Base-by-base conservation (phyloP, 2,888 invertebrate species). In the Tenthredo livida region DNA sequence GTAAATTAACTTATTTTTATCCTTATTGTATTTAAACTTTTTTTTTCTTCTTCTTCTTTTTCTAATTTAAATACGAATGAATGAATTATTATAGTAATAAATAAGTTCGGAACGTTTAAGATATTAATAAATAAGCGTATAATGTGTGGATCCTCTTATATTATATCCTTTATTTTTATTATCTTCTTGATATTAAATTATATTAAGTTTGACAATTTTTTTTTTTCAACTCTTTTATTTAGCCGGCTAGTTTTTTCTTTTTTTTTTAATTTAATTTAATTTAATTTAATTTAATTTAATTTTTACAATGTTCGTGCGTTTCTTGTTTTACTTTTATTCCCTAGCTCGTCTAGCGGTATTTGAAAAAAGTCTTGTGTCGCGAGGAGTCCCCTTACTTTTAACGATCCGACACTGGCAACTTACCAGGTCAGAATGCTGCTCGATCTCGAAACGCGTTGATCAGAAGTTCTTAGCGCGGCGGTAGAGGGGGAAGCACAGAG, bases 381-480 rank as follows among this genome's bases (percentile, higher is more conserved):
- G 67, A 65, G 84, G 84, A 72, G 84, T 6, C 84, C 85, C 85
- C 86, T 85, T 87, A 87, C 87, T 88, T 87, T 85, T 70, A 87
- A 90, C 92, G 91, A 92, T 88, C 92, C 90, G 92, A 92, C 92
- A 90, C 92, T 91, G 92, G 91, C 89, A 90, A 91, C 92, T 91
- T 92, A 91, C 92, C 92, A 92, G 92, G 92, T 92, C 92, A 91
- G 92, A 93, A 92, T 93, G 91, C 90, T 88, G 90, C 85, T 86
- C 86, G 86, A 72, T 86, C 84, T 87, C 84, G 85, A 85, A 84
- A 67, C 85, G 73, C n/a, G 86, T 78, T 86, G 84, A 86, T 84
- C 86, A 85, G 84, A 83, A 86, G 58, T 80, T 80, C 87, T 86
- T 84, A 37, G 87, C 72, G 86, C 86, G 77, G 15, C 37, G 77